Conservation (phyloP, 1,140 invertebrate species). For the Euwallacea fornicatus region DNA sequence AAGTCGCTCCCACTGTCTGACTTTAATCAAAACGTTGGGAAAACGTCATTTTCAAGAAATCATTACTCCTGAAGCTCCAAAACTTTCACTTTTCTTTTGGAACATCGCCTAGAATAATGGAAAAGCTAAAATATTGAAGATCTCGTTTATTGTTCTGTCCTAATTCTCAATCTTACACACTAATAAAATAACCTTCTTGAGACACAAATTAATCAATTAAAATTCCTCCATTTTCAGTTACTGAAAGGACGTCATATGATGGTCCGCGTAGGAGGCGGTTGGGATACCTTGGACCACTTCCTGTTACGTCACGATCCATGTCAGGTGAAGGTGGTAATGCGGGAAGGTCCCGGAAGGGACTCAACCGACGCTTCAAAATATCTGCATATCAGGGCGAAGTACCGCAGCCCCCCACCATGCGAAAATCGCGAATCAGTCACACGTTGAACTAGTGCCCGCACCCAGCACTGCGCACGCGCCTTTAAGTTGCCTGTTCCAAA, state of each 20-base stretch:
- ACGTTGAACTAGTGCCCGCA: constrained; percentile 29
- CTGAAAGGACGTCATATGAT: constrained; percentile 87
- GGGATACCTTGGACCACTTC: constrained; percentile 92
- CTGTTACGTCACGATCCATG: constrained; percentile 87
- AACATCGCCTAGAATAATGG: too few species aligned
- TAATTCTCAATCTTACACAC: too few species aligned
- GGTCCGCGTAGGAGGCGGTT: constrained; percentile 90
- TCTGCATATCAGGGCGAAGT: constrained; percentile 73
- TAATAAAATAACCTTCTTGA: background rate
- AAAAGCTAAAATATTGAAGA: too few species aligned
- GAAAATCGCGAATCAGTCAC: constrained; percentile 52
- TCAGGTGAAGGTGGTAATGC: constrained; percentile 71
- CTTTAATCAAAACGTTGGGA: too few species aligned
- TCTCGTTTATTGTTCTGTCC: too few species aligned
- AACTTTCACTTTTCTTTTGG: too few species aligned
- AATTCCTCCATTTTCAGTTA: constrained; percentile 60
- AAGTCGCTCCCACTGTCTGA: too few species aligned
- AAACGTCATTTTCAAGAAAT: too few species aligned
- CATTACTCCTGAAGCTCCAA: too few species aligned
- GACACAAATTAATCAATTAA: background rate
- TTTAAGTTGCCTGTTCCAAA: background rate
- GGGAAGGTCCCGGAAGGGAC: constrained; percentile 55
- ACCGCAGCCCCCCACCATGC: constrained; percentile 65
- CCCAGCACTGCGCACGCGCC: background rate
- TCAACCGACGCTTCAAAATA: constrained; percentile 58